Evolutionary conservation across 2,113 vertebrate genomes (phyloP).

Genomic region (Clarias magur): DNA sequence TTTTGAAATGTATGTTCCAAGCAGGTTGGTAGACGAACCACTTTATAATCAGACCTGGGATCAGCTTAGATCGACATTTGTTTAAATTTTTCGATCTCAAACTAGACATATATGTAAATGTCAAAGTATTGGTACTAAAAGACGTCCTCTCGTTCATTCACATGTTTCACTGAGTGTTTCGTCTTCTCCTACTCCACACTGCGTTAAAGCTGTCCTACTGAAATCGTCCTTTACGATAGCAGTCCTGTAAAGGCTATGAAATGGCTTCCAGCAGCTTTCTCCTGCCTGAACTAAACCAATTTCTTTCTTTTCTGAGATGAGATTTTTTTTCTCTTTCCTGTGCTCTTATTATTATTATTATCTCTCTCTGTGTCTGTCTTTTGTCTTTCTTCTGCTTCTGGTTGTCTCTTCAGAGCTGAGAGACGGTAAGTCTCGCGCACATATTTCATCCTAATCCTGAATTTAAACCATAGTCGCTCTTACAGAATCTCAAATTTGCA

Average conservation of each 20-base stretch:
- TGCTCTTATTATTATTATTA: not conserved
- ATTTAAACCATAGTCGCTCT: not conserved
- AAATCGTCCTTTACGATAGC: no score
- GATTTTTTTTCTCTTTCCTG: not conserved
- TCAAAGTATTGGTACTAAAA: no score
- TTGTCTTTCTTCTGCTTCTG: constrained; percentile 30
- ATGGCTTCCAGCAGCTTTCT: not conserved
- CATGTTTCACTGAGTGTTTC: no score
- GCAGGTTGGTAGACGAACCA: not conserved
- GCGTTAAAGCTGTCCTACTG: no score
- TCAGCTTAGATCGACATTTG: not conserved
- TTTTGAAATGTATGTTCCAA: not conserved
- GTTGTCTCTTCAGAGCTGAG: constrained; percentile 89
- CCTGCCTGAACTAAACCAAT: not conserved
- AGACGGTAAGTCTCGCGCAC: constrained; percentile 91
- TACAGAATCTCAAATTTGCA: not conserved
- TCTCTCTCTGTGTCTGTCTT: constrained; percentile 16
- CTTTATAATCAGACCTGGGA: not conserved
- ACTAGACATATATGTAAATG: no score
- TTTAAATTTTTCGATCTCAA: no score
- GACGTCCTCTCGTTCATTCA: no score
- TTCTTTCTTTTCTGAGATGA: constrained; percentile 2
- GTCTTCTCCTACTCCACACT: no score
- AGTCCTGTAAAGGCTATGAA: no score
- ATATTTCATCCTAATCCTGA: not conserved